Conservation (phyloP, 2,113 vertebrate species). For the Scopus umbretta region DNA sequence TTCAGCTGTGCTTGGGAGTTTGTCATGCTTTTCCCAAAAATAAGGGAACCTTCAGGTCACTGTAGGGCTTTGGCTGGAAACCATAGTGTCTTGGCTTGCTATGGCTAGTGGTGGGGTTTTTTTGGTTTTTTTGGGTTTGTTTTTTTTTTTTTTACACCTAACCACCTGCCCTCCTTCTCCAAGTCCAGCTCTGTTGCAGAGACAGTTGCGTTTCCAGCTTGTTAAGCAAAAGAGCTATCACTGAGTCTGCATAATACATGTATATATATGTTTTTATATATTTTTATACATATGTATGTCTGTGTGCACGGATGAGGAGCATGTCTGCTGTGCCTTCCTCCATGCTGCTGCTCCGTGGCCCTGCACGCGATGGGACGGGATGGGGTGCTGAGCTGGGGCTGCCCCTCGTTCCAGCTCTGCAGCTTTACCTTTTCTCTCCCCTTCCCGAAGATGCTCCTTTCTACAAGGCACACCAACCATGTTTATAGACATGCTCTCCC, state of each 20-base stretch:
- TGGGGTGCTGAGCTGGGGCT: not conserved
- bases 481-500: constrained; percentile 86
- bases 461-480: constrained; percentile 88
- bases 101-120: too few species aligned
- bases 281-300: too few species aligned
- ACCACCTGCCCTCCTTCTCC: not conserved
- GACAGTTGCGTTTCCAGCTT: not conserved
- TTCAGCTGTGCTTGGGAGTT: not conserved
- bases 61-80: not conserved
- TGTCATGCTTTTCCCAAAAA: not conserved
- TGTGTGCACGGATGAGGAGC: not conserved
- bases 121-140: too few species aligned
- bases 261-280: fast-evolving
- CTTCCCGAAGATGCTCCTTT: constrained; percentile 74
- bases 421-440: not conserved
- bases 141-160: not conserved
- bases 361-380: fast-evolving
- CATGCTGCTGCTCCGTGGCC: fast-evolving
- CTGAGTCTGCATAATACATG: not conserved
- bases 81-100: not conserved
- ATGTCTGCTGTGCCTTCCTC: not conserved
- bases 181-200: not conserved
- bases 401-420: not conserved
- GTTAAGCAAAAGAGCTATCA: not conserved
- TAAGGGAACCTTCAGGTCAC: not conserved